Evolutionary conservation across 2,888 invertebrate genomes (phyloP).

Genomic region (Beris morrisii): DNA sequence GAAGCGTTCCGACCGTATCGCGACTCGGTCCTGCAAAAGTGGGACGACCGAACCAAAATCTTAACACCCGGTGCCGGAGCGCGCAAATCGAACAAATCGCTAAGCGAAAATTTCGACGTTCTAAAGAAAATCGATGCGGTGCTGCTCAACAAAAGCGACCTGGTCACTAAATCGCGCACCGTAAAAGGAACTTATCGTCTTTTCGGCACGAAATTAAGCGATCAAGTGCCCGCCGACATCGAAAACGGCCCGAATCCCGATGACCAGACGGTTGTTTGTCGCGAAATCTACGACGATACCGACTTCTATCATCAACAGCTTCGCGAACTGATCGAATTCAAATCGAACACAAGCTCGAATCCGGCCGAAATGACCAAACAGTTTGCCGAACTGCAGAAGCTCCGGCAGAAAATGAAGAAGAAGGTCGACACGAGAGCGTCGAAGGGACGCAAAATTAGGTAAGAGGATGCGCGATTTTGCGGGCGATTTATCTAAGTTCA

Average conservation of each 20-base stretch:
- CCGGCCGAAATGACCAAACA: slow-evolving; percentile 85
- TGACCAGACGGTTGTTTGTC: slow-evolving; percentile 65
- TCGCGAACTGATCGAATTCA: slow-evolving; percentile 88
- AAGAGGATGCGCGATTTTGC: slow-evolving; percentile 14
- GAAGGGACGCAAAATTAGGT: slow-evolving; percentile 86
- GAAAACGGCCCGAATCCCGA: slow-evolving; percentile 49
- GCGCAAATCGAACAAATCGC: slow-evolving; percentile 51
- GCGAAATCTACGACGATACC: slow-evolving; percentile 93
- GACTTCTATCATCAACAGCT: slow-evolving; percentile 96
- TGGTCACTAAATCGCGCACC: slow-evolving; percentile 77
- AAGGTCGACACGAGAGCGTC: slow-evolving; percentile 92
- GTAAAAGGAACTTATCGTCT: slow-evolving; percentile 75
- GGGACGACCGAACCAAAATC: slow-evolving; percentile 90
- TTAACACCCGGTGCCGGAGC: slow-evolving; percentile 66
- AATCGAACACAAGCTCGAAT: slow-evolving; percentile 80
- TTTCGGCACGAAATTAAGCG: slow-evolving; percentile 52
- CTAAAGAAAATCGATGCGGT: slow-evolving; percentile 82
- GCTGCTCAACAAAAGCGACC: slow-evolving; percentile 73
- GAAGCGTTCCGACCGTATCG: slow-evolving; percentile 68
- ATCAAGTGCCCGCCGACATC: slow-evolving; percentile 35
- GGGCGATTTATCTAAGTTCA: neutral
- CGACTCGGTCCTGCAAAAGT: slow-evolving; percentile 83
- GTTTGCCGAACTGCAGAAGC: slow-evolving; percentile 88
- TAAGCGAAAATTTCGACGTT: slow-evolving; percentile 58
- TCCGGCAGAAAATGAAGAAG: slow-evolving; percentile 88